Conservation (phyloP, 2,113 vertebrate species). For the Ramphastos sulfuratus region DNA sequence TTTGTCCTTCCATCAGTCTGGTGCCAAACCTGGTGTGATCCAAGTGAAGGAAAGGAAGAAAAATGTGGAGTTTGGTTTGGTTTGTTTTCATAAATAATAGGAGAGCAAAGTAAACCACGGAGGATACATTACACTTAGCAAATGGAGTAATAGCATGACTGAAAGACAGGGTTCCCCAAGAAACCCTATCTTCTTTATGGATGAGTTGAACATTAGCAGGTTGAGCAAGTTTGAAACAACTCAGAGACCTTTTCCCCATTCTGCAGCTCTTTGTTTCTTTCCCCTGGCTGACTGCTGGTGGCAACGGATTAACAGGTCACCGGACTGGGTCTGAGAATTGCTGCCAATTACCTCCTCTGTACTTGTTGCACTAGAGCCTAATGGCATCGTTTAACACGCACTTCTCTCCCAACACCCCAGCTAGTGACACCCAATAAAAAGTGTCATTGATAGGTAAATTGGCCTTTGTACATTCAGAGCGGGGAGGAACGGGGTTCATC, state of each 20-base stretch:
- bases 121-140: neutral
- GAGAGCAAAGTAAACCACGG: neutral
- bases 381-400: conserved; percentile 20
- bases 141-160: neutral
- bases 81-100: no score
- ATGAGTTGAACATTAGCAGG: neutral
- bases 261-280: neutral
- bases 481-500: neutral
- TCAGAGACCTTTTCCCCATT: neutral
- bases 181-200: neutral
- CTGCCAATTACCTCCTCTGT: conserved; percentile 15
- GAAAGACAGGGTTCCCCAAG: neutral
- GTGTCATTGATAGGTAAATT: neutral
- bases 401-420: neutral
- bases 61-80: neutral
- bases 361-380: neutral
- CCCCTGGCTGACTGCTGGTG: neutral
- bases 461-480: neutral
- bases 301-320: conserved; percentile 49
- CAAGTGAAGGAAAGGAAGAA: neutral
- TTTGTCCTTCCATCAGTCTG: neutral
- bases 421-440: conserved; percentile 20
- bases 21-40: neutral
- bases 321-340: conserved; percentile 24
- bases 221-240: neutral